phyloP scores from a whole-genome alignment of 2,797 vertebrate genomes.

The Xenopus petersii region DNA sequence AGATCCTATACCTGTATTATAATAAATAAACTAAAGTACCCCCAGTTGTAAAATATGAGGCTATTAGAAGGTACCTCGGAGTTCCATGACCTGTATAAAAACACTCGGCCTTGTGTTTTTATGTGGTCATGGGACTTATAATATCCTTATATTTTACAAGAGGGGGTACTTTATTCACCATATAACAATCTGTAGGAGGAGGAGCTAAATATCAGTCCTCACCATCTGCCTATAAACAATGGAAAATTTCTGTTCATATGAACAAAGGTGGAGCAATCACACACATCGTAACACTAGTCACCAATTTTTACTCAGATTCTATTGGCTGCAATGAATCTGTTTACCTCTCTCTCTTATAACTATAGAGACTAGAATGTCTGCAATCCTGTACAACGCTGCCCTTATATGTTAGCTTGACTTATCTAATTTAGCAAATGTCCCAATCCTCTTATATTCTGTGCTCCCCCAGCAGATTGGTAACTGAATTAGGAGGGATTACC shows the following conservation, averaged over 20 bases:
- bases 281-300: neutral
- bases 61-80: too few species aligned
- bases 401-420: slow-evolving; percentile 75
- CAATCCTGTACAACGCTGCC: slow-evolving; percentile 29
- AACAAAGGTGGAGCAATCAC: neutral
- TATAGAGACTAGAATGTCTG: slow-evolving; percentile 17
- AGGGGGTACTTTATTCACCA: too few species aligned
- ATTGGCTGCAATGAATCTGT: neutral
- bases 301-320: neutral
- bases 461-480: slow-evolving; percentile 75
- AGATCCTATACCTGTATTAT: too few species aligned
- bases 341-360: neutral
- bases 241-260: neutral
- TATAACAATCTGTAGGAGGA: neutral
- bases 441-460: slow-evolving; percentile 82
- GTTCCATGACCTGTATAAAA: too few species aligned
- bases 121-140: too few species aligned
- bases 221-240: neutral
- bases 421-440: slow-evolving; percentile 87
- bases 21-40: too few species aligned
- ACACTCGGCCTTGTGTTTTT: too few species aligned
- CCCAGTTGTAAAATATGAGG: too few species aligned
- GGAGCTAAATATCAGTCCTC: neutral
- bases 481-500: slow-evolving; percentile 81
- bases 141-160: too few species aligned